Conservation (phyloP, 2,113 vertebrate species). For the Lagopus muta region DNA sequence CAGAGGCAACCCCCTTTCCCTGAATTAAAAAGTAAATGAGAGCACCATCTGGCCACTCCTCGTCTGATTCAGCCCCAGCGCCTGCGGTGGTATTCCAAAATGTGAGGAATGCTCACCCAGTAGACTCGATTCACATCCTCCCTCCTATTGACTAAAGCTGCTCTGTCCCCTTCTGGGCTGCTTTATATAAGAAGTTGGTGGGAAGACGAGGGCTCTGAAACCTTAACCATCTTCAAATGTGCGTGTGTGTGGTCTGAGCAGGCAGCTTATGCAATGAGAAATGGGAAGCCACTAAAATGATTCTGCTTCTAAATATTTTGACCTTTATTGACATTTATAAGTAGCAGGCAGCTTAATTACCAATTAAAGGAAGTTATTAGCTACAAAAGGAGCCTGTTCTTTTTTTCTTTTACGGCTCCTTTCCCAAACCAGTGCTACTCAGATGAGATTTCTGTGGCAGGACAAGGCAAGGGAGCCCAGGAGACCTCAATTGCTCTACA, state of each 20-base stretch:
- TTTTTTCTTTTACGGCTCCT: constrained; percentile 48
- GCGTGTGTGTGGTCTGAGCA: constrained; percentile 61
- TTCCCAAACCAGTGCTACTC: constrained; percentile 49
- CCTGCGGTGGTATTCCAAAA: constrained; percentile 43
- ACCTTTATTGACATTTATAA: constrained; percentile 76
- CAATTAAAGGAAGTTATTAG: constrained; percentile 74
- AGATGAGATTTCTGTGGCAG: constrained; percentile 40
- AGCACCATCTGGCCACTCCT: constrained; percentile 41
- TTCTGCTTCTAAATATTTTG: constrained; percentile 74
- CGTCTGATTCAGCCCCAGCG: constrained; percentile 6
- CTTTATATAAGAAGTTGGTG: constrained; percentile 38
- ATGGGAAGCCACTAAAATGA: constrained; percentile 71
- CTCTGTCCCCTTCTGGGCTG: constrained; percentile 56
- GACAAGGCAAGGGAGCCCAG: constrained; percentile 23
- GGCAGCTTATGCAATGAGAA: constrained; percentile 62
- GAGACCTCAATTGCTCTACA: background rate
- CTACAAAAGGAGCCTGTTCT: constrained; percentile 71
- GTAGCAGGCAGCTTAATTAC: constrained; percentile 73
- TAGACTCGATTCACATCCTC: constrained; percentile 51
- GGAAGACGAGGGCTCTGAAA: constrained; percentile 59
- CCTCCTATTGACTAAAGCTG: constrained; percentile 50
- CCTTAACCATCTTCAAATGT: constrained; percentile 56
- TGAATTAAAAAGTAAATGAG: background rate
- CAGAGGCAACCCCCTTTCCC: background rate
- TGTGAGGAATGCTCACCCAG: constrained; percentile 66